Base-by-base conservation (phyloP, 2,113 vertebrate genomes). In the Scopus umbretta region DNA sequence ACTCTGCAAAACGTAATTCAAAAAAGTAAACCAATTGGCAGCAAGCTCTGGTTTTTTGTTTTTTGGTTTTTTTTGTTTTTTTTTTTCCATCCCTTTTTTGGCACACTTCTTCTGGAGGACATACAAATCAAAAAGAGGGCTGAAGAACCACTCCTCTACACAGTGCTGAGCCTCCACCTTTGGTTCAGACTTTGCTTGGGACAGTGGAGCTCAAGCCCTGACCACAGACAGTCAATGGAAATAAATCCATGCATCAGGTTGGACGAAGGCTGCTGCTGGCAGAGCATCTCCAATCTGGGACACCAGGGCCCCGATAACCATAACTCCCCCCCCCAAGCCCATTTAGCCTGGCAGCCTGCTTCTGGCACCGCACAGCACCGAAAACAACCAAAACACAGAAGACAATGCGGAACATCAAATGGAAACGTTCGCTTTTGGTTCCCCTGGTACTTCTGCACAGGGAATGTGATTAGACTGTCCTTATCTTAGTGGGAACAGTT, bases 401-500 rank as follows among this genome's bases (percentile, higher is more conserved):
- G 78, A 75, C 65, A 92, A 72, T 3, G 0, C 4, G 3, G 86
- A 89, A 91, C 92, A 92, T 85, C 86, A 89, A 87, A 80, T 50
- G 89, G 80, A 90, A 96, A 45, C 1, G 1, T 79, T 92, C 61
- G 47, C 71, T 86, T 80, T 70, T 42, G 74, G 92, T 88, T 94
- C 96, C 95, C 95, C 62, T 8, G 92, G 89, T 92, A 70, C 21
- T 82, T 73, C 80, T 76, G 94, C 29, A 13, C 32, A 19, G 59
- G 62, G 42, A 93, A 89, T 82, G 84, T 29, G 92, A 97, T 96
- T 95, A 95, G 94, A 80, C 84, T 58, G 62, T 45, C 91, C 94
- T 97, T 95, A 97, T 97, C 95, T 97, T 97, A 75, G 94, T 86
- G 74, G 84, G 78, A 97, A 96, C 94, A 97, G 94, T 96, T 95